Evolutionary conservation across 2,113 vertebrate genomes (phyloP), one percentile per base, ranked within the genome.

Genomic region (Clarias batrachus): DNA sequence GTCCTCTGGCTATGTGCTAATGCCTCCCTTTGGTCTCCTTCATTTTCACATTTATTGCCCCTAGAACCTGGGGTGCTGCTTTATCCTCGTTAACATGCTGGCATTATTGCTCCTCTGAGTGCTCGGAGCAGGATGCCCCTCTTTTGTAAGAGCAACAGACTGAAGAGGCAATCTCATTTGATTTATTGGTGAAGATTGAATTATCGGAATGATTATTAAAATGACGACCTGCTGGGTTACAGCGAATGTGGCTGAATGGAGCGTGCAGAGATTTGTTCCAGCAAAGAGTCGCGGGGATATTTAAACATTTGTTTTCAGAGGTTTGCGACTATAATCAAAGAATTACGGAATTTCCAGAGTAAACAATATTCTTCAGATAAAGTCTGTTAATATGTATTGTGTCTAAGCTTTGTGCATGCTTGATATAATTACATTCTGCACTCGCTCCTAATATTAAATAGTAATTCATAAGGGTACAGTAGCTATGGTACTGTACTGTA

Each of bases 1-100:
- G 54, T 78, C 82, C 81, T 37, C 86, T 87, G 86, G 87, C 87
- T 89, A 85, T 87, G 84, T 82, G 48, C 68, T 82, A 91, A 92
- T 84, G 59, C 86, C 87, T 90, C 88, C 87, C 88, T 25, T 11
- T 33, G 65, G 91, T 73, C 83, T 54, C 82, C 70, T 83, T 90
- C 52, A 70, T 88, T 89, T 37, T 82, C 52, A 70, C 85, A 21
- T 65, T 78, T 77, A 87, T 60, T 74, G 74, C 70, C 33, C 78
- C 14, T 59, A 76, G 81, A 83, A 60, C 70, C 86, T 78, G 41
- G 60, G 73, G 86, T 87, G 62, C 60, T 25, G 27, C 81, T 48
- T 37, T 77, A 41, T 83, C 21, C 83, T 87, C 33, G n/a, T 81
- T 77, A 81, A 66, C 79, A 68, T 85, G 41, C 85, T 70, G 77